Percentiles rank a stretch among this genome's conserved stretches.
Conservation (phyloP, 2,888 invertebrate species). For the Andrena fulva region DNA sequence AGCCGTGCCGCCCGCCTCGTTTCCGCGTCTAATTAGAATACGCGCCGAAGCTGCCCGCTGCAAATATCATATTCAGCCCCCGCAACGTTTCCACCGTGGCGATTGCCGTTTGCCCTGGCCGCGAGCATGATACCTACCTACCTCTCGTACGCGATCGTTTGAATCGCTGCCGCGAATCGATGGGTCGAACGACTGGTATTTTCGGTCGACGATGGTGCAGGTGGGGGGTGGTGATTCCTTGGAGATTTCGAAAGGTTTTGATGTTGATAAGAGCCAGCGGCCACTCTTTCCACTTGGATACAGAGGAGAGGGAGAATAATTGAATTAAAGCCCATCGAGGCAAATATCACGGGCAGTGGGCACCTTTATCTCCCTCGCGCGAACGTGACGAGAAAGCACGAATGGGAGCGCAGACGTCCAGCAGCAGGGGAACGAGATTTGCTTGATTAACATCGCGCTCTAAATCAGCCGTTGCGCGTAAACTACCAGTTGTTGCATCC, state of each 20-base stretch:
- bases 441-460: conserved; percentile 34
- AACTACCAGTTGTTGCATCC: conserved; percentile 32
- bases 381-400: conserved; percentile 2
- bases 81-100: no score
- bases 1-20: conserved; percentile 13
- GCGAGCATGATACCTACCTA: no score
- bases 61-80: not conserved
- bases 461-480: conserved; percentile 2
- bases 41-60: not conserved
- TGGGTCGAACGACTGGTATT: no score
- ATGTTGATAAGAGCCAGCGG: not conserved
- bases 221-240: no score
- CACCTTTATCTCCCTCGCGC: not conserved
- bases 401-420: conserved; percentile 5
- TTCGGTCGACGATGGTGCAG: no score
- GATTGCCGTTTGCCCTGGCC: no score
- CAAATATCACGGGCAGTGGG: not conserved
- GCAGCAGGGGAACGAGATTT: conserved; percentile 24
- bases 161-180: no score
- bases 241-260: no score
- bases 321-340: not conserved
- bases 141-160: no score
- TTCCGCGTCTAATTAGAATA: conserved; percentile 36
- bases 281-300: not conserved
- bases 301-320: not conserved